phyloP scores from a whole-genome alignment of 2,797 vertebrate genomes.

The Siniperca undulata region DNA sequence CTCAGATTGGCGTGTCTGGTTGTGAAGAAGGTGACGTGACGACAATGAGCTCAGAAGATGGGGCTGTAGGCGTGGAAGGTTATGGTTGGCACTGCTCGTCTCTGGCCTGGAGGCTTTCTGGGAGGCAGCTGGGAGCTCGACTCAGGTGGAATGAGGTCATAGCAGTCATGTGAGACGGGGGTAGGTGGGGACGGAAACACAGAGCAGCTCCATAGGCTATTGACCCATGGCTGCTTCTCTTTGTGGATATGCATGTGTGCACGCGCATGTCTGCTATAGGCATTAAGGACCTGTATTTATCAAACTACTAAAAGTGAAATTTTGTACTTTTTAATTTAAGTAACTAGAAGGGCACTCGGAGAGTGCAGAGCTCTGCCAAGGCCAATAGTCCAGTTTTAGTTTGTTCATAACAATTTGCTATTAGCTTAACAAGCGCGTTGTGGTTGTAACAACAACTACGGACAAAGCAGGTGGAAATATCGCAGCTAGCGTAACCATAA shows the following conservation, averaged over 20 bases:
- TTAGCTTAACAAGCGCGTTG: too few species aligned
- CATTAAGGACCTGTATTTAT: conserved; percentile 16
- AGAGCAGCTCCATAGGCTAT: conserved; percentile 28
- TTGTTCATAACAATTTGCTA: too few species aligned
- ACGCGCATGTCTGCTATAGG: conserved; percentile 17
- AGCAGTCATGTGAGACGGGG: conserved; percentile 55
- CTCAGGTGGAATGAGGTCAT: conserved; percentile 81
- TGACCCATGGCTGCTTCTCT: conserved; percentile 36
- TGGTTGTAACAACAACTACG: too few species aligned
- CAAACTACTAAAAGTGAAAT: background rate
- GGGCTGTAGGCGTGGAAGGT: conserved; percentile 53
- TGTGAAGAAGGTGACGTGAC: conserved; percentile 32
- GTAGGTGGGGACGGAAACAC: conserved; percentile 47
- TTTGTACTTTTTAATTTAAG: background rate
- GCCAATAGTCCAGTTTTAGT: too few species aligned
- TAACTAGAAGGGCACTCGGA: too few species aligned
- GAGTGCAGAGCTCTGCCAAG: too few species aligned
- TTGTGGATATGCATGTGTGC: conserved; percentile 17
- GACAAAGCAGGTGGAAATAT: too few species aligned
- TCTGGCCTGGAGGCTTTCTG: conserved; percentile 66
- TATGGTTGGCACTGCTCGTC: conserved; percentile 65
- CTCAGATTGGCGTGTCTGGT: conserved; percentile 4
- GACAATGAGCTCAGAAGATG: conserved; percentile 51
- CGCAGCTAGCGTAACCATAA: too few species aligned
- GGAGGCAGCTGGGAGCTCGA: conserved; percentile 66